Conservation (phyloP, 2,113 vertebrate genomes). For the Anoplopoma fimbria region DNA sequence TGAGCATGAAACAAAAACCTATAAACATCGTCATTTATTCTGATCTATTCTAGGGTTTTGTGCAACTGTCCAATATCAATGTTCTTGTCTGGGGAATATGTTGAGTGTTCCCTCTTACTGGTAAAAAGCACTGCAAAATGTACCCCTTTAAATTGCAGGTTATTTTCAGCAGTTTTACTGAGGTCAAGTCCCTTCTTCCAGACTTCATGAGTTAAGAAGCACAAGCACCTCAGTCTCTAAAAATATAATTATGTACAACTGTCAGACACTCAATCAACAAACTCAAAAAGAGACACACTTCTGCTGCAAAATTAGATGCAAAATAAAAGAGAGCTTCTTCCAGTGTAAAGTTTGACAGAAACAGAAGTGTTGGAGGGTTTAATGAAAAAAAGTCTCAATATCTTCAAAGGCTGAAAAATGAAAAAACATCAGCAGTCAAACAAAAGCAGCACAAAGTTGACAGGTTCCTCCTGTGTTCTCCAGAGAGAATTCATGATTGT, state of each 20-base stretch:
- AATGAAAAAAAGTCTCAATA: slow-evolving; percentile 21
- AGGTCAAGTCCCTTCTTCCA: slow-evolving; percentile 21
- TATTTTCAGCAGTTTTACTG: slow-evolving; percentile 16
- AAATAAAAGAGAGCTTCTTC: slow-evolving; percentile 24
- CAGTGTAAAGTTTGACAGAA: slow-evolving; percentile 37
- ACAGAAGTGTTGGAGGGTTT: slow-evolving; percentile 18
- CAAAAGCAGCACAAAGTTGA: slow-evolving; percentile 23
- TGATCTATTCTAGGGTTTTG: neutral
- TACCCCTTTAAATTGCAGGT: neutral
- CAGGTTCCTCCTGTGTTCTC: slow-evolving; percentile 23
- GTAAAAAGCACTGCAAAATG: slow-evolving; percentile 28
- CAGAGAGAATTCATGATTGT: slow-evolving; percentile 23
- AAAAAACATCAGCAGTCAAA: slow-evolving; percentile 51
- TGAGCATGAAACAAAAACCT: neutral
- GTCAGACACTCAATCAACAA: slow-evolving; percentile 24
- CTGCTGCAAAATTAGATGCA: slow-evolving; percentile 1
- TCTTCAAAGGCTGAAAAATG: slow-evolving; percentile 57
- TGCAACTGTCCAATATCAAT: neutral
- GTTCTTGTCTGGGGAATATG: neutral
- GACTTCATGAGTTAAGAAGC: slow-evolving; percentile 23
- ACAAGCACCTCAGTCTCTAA: neutral
- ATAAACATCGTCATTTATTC: neutral
- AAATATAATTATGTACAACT: slow-evolving; percentile 43
- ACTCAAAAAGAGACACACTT: slow-evolving; percentile 3
- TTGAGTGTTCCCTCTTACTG: neutral